These are phyloP conservation scores for Coptotermes formosanus DNA, from an alignment of 1,140 invertebrate genomes.

Conservation along the genomic window DNA sequence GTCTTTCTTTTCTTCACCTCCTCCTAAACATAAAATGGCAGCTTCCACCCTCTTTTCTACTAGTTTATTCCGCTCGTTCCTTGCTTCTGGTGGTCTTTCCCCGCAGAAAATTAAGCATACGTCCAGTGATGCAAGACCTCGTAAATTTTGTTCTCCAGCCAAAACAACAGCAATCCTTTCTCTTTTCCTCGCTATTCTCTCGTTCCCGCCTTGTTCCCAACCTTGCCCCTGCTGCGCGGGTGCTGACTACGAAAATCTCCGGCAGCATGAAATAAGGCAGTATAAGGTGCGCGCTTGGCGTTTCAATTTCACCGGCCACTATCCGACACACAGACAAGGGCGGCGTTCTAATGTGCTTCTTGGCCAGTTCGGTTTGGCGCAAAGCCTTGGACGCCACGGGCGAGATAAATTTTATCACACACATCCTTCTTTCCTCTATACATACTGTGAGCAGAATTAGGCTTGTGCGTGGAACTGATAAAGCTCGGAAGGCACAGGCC, in stretches of 20 bases:
- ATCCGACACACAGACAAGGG: background rate
- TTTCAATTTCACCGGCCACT: slow-evolving; percentile 10
- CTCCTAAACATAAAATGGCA: background rate
- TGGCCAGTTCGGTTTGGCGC: too few species aligned
- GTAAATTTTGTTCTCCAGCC: slow-evolving; percentile 15
- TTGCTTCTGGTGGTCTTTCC: slow-evolving; percentile 14
- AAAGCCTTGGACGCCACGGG: too few species aligned
- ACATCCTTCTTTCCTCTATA: too few species aligned
- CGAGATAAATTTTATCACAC: too few species aligned
- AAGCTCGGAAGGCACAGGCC: too few species aligned
- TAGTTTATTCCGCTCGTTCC: background rate
- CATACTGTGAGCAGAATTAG: too few species aligned
- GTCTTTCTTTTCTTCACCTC: background rate
- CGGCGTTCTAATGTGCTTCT: background rate
- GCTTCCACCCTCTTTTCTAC: background rate
- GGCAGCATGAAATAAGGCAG: background rate
- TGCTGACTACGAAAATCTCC: slow-evolving; percentile 5
- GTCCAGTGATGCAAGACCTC: slow-evolving; percentile 4
- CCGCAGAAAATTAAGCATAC: slow-evolving; percentile 8
- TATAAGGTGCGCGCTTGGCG: background rate
- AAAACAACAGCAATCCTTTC: slow-evolving; percentile 18
- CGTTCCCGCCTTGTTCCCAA: background rate
- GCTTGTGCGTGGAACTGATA: too few species aligned
- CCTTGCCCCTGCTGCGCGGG: background rate
- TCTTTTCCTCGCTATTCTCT: background rate